phyloP scores from a whole-genome alignment of 2,888 invertebrate species.

The Notodonta ziczac region DNA sequence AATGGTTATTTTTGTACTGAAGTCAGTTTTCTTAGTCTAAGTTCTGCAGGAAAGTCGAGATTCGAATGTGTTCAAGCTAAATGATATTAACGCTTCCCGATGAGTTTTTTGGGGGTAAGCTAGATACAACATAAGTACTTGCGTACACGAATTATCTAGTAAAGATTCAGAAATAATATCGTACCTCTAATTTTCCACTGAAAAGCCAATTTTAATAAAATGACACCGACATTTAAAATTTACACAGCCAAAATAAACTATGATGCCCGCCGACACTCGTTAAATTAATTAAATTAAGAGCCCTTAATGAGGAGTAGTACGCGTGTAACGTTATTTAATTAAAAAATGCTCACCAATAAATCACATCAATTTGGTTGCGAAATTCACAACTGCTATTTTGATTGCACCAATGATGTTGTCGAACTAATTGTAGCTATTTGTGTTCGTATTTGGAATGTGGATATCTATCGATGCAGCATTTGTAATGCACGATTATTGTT shows the following conservation, averaged over 20 bases:
- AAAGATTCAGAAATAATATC: background rate
- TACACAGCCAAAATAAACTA: background rate
- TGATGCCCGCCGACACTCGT: background rate
- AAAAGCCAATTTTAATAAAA: slow-evolving; percentile 1
- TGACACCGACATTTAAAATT: background rate
- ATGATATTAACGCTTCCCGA: background rate
- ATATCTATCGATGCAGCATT: background rate
- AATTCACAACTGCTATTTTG: background rate
- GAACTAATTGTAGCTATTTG: background rate
- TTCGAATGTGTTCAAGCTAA: background rate
- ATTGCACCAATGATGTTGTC: background rate
- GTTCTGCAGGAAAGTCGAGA: background rate
- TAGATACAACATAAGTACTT: background rate
- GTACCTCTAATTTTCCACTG: background rate
- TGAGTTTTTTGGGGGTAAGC: background rate
- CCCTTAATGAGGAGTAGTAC: slow-evolving; percentile 20
- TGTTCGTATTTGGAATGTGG: too few relatives aligned
- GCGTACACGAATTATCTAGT: background rate
- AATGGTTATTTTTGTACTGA: slow-evolving; percentile 11
- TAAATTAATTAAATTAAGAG: slow-evolving; percentile 22
- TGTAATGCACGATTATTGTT: background rate
- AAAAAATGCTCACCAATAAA: slow-evolving; percentile 18
- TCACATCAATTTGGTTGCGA: background rate
- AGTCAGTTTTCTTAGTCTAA: background rate
- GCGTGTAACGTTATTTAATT: slow-evolving; percentile 23